Conservation (phyloP, 2,888 invertebrate genomes). For the Autographa pulchrina region DNA sequence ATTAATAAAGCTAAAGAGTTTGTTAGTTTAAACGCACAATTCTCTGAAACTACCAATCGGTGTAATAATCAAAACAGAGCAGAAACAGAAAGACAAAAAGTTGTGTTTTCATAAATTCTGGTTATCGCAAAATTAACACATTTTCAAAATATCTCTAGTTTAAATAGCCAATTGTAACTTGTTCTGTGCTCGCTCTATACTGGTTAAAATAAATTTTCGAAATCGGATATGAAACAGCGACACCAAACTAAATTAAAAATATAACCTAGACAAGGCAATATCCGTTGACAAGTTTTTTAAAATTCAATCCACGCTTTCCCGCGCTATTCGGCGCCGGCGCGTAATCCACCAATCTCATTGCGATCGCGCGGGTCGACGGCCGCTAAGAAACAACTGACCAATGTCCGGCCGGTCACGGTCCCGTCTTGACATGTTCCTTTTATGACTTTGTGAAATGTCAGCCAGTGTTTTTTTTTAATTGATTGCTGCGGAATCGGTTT, state of each 20-base stretch:
- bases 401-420: conserved; percentile 79
- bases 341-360: conserved; percentile 77
- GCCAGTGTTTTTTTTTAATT: conserved; percentile 51
- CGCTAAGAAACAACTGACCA: conserved; percentile 67
- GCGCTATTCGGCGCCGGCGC: conserved; percentile 72
- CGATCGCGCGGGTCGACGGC: conserved; percentile 74
- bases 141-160: no score
- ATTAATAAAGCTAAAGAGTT: no score
- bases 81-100: no score
- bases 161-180: no score
- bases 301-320: conserved; percentile 74
- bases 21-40: no score
- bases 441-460: conserved; percentile 61
- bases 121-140: no score
- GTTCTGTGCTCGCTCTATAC: no score
- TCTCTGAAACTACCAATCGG: no score
- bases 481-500: conserved; percentile 48
- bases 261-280: conserved; percentile 43
- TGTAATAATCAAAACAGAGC: no score
- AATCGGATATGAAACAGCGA: conserved; percentile 28
- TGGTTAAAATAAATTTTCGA: background rate
- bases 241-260: conserved; percentile 38
- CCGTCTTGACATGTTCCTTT: conserved; percentile 73
- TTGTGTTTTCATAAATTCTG: no score
- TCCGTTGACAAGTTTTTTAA: conserved; percentile 65